These are phyloP conservation scores for Phocoena phocoena DNA, from an alignment of 2,113 vertebrate species.

Conservation along the genomic window DNA sequence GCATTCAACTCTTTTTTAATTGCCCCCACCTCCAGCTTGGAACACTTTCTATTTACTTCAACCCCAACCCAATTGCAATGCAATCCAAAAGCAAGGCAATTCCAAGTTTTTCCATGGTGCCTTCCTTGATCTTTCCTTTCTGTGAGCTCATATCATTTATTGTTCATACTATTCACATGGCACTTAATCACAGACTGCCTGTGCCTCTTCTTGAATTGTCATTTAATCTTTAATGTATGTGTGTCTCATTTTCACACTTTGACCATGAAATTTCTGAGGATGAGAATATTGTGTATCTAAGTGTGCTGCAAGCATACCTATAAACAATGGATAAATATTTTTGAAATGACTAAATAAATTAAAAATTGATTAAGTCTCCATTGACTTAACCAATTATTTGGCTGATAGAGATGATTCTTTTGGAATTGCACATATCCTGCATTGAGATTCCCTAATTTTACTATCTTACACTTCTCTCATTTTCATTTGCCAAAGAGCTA, in stretches of 20 bases:
- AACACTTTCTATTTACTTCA: background rate
- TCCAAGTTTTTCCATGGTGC: background rate
- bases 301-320: background rate
- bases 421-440: background rate
- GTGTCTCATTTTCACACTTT: background rate
- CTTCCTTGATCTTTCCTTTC: background rate
- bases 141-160: background rate
- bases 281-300: background rate
- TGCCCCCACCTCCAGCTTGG: background rate
- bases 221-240: conserved; percentile 13
- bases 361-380: background rate
- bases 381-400: background rate
- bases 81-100: background rate
- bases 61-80: background rate
- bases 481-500: conserved; percentile 32
- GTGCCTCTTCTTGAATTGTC: background rate
- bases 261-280: background rate
- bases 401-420: background rate
- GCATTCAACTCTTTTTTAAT: background rate
- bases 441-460: background rate
- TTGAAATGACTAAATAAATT: conserved; percentile 4
- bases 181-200: background rate
- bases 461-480: background rate
- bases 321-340: conserved; percentile 21
- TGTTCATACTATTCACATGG: background rate